Conservation (phyloP, 2,888 invertebrate genomes). For the Eupithecia vulgata region DNA sequence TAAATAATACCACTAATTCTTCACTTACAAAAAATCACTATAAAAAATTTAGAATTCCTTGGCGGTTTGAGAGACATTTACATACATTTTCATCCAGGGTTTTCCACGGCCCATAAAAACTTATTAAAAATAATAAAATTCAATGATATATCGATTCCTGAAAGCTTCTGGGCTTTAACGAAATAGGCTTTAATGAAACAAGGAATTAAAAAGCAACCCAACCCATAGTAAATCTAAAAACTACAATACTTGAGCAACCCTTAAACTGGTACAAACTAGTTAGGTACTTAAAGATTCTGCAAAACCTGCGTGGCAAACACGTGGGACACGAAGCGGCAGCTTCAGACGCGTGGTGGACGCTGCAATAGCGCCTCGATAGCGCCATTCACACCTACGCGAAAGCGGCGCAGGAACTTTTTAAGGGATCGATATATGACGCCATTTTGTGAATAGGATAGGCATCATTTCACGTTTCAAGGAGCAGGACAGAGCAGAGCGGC, state of each 20-base stretch:
- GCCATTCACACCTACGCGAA: too few species aligned
- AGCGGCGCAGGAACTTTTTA: too few species aligned
- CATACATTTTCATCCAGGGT: neutral
- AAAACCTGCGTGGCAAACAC: too few species aligned
- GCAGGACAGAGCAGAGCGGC: too few species aligned
- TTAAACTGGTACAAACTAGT: conserved; percentile 4
- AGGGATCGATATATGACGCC: too few species aligned
- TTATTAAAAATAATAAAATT: neutral
- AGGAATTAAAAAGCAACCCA: neutral
- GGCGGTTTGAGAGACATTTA: neutral
- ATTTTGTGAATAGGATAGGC: too few species aligned
- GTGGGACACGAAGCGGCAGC: too few species aligned
- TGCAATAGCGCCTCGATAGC: too few species aligned
- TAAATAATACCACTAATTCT: conserved; percentile 6
- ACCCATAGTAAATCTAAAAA: neutral
- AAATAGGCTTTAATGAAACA: neutral
- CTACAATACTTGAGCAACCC: conserved; percentile 1
- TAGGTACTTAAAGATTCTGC: neutral
- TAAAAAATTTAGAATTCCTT: neutral
- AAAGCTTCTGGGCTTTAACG: neutral
- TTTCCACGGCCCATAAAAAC: neutral
- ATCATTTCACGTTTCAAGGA: too few species aligned
- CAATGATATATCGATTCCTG: neutral
- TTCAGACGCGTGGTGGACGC: too few species aligned
- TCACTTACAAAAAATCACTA: neutral